Percentiles rank a stretch among this genome's conserved stretches.
Evolutionary conservation across 2,888 invertebrate genomes (phyloP).

Genomic region (Drosophila stalkeri): DNA sequence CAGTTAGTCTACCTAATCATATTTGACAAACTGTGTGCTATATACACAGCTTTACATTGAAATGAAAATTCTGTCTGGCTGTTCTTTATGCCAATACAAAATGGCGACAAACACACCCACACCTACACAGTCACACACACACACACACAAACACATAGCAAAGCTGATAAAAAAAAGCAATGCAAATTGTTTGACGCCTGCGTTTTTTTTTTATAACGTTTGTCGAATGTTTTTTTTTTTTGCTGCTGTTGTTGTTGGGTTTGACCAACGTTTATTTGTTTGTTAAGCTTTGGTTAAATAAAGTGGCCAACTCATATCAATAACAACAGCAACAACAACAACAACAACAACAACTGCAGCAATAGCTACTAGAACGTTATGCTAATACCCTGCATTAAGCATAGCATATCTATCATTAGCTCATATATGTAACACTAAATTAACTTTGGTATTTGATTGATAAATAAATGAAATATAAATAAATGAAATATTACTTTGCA

Average conservation of each 20-base stretch:
- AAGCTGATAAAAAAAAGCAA: slow-evolving; percentile 46
- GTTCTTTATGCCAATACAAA: slow-evolving; percentile 46
- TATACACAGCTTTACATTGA: slow-evolving; percentile 19
- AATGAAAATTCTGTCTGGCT: slow-evolving; percentile 51
- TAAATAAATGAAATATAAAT: background rate
- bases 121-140: slow-evolving; percentile 18
- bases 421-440: background rate
- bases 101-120: slow-evolving; percentile 37
- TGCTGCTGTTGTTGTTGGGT: slow-evolving; percentile 30
- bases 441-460: background rate
- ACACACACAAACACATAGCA: background rate
- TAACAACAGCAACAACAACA: slow-evolving; percentile 27
- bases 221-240: slow-evolving; percentile 17
- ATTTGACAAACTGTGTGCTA: no score
- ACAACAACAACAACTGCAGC: slow-evolving; percentile 11
- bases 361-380: background rate
- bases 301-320: slow-evolving; percentile 71
- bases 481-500: no score
- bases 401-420: background rate
- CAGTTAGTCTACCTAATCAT: no score
- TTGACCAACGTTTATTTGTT: slow-evolving; percentile 73
- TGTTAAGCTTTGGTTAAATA: slow-evolving; percentile 81
- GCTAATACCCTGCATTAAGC: background rate
- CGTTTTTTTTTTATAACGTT: slow-evolving; percentile 48
- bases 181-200: slow-evolving; percentile 41